Base-by-base conservation (phyloP, 2,113 vertebrate genomes). In the Myanophis thanlyinensis region DNA sequence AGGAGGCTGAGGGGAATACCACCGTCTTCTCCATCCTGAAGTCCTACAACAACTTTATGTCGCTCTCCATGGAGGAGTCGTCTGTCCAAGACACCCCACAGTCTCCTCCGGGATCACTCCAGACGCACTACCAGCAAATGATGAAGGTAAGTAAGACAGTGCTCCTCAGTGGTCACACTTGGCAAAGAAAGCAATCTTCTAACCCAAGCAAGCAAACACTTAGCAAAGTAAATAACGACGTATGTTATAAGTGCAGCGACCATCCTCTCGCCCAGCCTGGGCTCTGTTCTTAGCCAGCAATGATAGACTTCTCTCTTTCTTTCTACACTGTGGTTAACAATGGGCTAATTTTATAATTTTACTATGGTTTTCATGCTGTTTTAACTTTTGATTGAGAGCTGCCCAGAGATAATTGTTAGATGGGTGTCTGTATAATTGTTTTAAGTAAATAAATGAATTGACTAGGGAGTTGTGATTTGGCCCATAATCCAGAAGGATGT, bases 31-130 rank as follows among this genome's bases (percentile, higher is more conserved):
- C 98, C 18, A 98, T 98, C 0, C 93, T 99, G 94, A 98, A 98
- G 88, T 99, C 98, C n/a, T 98, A 99, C 94, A 98, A 99, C 94
- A 98, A 97, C 91, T 99, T 99, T 92, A 98, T 99, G 93, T 98
- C 98, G 0, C 97, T 97, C 94, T 94, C 96, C 0, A 93, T 96
- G 88, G 98, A 97, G 35, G 95, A 96, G 0, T 51, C 96, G 0
- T 97, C 97, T n/a, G 95, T 95, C 15, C 91, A 96, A 47, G 95
- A 95, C 0, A 56, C 88, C 0, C 47, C 98, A 1, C 90, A 80
- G 0, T 91, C 94, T 0, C 92, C 90, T 46, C 95, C 94, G 0
- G 97, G 95, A 8, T 97, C 97, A 92, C 95, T 99, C 87, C 99
- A 99, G 94, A 95, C 91, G 62, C 98, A 98, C 62, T 99, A 98